These are phyloP conservation scores for Agonopterix subpropinquella DNA, from an alignment of 2,888 invertebrate species.

Conservation along the genomic window DNA sequence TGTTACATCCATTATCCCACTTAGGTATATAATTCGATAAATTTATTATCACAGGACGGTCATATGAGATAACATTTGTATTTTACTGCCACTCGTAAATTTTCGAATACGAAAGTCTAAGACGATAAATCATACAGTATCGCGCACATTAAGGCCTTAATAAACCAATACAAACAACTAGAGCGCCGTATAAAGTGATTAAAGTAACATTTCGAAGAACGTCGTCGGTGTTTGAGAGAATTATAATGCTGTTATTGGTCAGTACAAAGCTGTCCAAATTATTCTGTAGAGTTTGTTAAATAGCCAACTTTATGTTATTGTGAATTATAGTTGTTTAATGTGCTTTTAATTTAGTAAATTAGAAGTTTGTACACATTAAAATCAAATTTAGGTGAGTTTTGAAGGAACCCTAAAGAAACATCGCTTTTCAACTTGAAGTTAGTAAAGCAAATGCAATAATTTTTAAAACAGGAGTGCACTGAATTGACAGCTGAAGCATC, in stretches of 20 bases:
- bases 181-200: conserved; percentile 63
- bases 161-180: conserved; percentile 53
- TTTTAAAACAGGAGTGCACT: no score
- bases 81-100: conserved; percentile 25
- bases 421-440: no score
- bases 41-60: no score
- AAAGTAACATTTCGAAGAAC: conserved; percentile 65
- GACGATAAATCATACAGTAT: conserved; percentile 50
- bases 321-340: neutral
- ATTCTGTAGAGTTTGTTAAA: conserved; percentile 10
- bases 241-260: conserved; percentile 64
- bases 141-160: conserved; percentile 44
- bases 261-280: conserved; percentile 27
- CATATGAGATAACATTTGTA: conserved; percentile 3
- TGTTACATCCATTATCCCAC: no score
- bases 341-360: neutral
- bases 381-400: no score
- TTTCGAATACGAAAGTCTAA: conserved; percentile 27
- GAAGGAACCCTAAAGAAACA: no score
- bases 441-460: no score
- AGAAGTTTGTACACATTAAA: no score
- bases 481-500: no score
- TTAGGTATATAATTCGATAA: no score
- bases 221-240: conserved; percentile 44
- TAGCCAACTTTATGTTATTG: neutral